Base-by-base conservation (phyloP, 2,113 vertebrate genomes). In the Dunckerocampus dactyliophorus region DNA sequence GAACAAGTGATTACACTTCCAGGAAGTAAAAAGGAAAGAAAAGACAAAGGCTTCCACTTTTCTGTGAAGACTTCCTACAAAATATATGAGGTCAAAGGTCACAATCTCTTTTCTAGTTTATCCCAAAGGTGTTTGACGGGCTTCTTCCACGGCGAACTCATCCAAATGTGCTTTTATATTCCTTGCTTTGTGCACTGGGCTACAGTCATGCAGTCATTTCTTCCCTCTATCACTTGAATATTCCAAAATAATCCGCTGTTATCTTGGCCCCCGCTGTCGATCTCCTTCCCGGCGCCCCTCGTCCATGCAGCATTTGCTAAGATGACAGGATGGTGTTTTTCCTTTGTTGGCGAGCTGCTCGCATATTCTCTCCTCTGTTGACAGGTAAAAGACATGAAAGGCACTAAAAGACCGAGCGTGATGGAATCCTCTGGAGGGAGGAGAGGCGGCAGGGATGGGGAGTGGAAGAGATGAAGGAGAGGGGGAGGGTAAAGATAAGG, bases 341-440 rank as follows among this genome's bases (percentile, higher is more conserved):
- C 71, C 77, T 87, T 88, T 87, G 83, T 87, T 87, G 72, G 77
- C 68, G 72, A 80, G 74, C 64, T 67, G 79, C 80, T 81, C 24
- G 57, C 82, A 81, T 77, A 71, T 80, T 83, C 76, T 69, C 83
- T 83, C 72, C 72, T 87, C 74, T 85, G 79, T 83, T 87, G 87
- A 88, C 87, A 87, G 85, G 85, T 86, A 87, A 77, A 84, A 85
- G 72, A 86, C 83, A 85, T 88, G 78, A 88, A 83, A 87, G 79
- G 82, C 77, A 75, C 83, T 81, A 82, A 86, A 85, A 87, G 82
- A 82, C 75, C 72, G 79, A 84, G 82, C 76, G 65, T 72, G 81
- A 82, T 80, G 79, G 81, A 81, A 82, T 80, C 72, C 85, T 82
- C 82, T 39, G 8, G 82, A 80, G 85, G 84, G 63, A 55, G 62